phyloP scores from a whole-genome alignment of 2,888 invertebrate genomes.

The Dendrolimus houi region DNA sequence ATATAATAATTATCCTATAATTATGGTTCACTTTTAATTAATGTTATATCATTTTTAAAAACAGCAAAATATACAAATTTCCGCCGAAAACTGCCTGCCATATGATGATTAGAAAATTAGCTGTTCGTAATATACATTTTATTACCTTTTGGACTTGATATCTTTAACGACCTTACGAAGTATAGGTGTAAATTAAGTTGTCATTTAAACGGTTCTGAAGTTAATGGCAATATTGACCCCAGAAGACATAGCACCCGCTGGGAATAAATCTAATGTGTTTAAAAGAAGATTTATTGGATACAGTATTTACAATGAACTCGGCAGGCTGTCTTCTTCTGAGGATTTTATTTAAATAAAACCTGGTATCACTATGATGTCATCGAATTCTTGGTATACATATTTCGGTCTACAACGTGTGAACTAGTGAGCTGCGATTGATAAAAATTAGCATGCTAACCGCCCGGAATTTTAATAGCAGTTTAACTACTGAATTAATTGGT shows the following conservation, averaged over 20 bases:
- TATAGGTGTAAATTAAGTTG: conserved; percentile 25
- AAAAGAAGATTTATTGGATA: conserved; percentile 29
- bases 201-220: conserved; percentile 26
- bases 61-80: no score
- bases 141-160: no score
- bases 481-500: no score
- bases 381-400: background rate
- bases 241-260: conserved; percentile 30
- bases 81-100: no score
- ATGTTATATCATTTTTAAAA: no score
- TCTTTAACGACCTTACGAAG: no score
- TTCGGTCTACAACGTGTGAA: background rate
- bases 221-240: conserved; percentile 34
- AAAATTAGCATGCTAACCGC: background rate
- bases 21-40: no score
- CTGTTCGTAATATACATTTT: no score
- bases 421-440: background rate
- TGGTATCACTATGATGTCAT: background rate
- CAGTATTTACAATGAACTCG: conserved; percentile 31
- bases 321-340: conserved; percentile 25
- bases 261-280: conserved; percentile 34
- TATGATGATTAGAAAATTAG: no score
- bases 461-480: background rate
- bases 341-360: background rate
- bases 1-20: no score